These are phyloP conservation scores for Schrankia costaestrigalis DNA, from an alignment of 2,888 invertebrate genomes.

Conservation along the genomic window DNA sequence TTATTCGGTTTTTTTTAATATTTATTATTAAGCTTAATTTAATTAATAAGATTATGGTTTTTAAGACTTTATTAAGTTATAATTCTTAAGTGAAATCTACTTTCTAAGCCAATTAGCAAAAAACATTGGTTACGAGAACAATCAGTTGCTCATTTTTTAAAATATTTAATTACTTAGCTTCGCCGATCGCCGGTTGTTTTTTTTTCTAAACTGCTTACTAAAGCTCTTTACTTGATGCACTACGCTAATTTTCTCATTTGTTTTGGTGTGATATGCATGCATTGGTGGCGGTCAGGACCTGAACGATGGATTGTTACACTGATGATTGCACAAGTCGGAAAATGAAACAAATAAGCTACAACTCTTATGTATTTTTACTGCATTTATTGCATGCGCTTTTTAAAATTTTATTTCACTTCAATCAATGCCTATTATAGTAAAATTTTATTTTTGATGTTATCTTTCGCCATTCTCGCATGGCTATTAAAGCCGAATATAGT, in stretches of 20 bases:
- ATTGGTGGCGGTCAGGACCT: conserved; percentile 71
- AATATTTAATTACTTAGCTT: background rate
- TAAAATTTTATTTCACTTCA: conserved; percentile 8
- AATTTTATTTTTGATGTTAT: background rate
- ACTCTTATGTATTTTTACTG: conserved; percentile 29
- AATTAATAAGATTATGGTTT: too few species aligned
- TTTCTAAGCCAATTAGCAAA: too few species aligned
- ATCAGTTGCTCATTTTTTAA: background rate
- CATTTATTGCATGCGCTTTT: conserved; percentile 31
- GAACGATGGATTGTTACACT: conserved; percentile 77
- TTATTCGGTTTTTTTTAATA: too few species aligned
- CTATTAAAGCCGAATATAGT: conserved; percentile 3
- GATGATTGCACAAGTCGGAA: conserved; percentile 45
- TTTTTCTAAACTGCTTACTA: conserved; percentile 15
- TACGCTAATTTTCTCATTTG: conserved; percentile 60
- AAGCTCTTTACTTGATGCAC: conserved; percentile 39
- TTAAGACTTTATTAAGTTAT: too few species aligned
- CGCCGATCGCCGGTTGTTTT: conserved; percentile 9
- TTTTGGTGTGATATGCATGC: conserved; percentile 75
- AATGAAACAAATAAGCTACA: conserved; percentile 28
- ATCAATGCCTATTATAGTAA: conserved; percentile 10
- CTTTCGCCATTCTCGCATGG: conserved; percentile 14
- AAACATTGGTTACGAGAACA: too few species aligned
- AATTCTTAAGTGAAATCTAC: too few species aligned
- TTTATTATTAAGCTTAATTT: too few species aligned